phyloP scores from a whole-genome alignment of 2,797 vertebrate genomes.

The Alcedo quadribrachys region DNA sequence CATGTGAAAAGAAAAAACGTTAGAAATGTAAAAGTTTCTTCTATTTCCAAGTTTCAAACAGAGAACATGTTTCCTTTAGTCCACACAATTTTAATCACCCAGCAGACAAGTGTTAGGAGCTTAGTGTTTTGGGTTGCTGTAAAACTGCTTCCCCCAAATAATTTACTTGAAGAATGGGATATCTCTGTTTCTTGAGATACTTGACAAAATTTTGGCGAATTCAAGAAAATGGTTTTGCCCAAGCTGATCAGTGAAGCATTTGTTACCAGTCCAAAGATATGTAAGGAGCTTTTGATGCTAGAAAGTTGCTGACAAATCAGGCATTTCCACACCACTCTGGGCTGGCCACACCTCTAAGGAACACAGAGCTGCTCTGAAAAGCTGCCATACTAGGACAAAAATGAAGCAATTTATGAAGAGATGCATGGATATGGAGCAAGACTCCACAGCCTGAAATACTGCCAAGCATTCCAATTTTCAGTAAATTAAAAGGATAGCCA shows the following conservation, averaged over 20 bases:
- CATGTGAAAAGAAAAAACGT: neutral
- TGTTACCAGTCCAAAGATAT: neutral
- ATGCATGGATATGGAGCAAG: neutral
- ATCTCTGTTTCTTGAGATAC: neutral
- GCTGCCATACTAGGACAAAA: neutral
- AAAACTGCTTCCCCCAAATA: neutral
- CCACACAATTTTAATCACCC: neutral
- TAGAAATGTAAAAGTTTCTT: neutral
- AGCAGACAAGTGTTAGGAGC: neutral
- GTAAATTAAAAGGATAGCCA: slow-evolving; percentile 17
- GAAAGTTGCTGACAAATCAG: slow-evolving; percentile 12
- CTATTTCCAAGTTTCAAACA: neutral
- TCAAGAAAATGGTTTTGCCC: neutral
- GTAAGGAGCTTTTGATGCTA: neutral
- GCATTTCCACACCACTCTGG: neutral
- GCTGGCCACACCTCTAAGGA: neutral
- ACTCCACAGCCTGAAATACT: neutral
- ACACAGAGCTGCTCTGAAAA: neutral
- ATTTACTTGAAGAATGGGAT: neutral
- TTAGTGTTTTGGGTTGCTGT: neutral
- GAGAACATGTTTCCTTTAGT: neutral
- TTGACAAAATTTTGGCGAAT: neutral
- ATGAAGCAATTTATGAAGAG: slow-evolving; percentile 4
- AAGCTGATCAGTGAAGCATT: neutral
- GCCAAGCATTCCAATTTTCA: slow-evolving; percentile 14